These are phyloP conservation scores for Tinamus major DNA, from an alignment of 2,797 vertebrate genomes.

Conservation along the genomic window DNA sequence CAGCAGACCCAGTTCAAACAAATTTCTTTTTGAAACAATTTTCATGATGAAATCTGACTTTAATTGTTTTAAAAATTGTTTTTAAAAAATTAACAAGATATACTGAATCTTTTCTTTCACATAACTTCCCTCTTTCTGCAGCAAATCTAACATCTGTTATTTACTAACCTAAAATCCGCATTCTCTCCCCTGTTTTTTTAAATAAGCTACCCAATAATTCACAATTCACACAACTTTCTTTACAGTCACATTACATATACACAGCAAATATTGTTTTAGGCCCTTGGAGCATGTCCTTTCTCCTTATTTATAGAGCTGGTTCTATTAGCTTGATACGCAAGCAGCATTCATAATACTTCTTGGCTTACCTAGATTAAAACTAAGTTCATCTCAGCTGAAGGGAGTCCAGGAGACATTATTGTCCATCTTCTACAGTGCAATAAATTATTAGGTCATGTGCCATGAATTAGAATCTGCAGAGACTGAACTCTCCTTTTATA, in stretches of 20 bases:
- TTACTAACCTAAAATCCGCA: neutral
- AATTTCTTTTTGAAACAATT: neutral
- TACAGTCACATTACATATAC: neutral
- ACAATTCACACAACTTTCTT: neutral
- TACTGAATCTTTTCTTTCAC: neutral
- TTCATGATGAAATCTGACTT: neutral
- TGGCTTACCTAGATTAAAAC: neutral
- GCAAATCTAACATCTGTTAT: neutral
- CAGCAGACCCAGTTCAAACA: neutral
- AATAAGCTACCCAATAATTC: neutral
- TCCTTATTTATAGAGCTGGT: neutral
- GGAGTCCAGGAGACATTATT: neutral
- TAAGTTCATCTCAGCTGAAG: neutral
- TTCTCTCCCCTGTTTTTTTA: neutral
- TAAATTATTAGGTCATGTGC: fast-evolving
- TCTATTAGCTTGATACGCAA: neutral
- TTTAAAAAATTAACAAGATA: neutral
- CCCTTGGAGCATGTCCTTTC: neutral
- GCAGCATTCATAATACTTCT: neutral
- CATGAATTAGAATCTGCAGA: neutral
- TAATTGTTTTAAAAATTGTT: neutral
- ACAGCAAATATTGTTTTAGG: neutral
- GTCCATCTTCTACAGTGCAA: neutral
- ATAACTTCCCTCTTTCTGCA: neutral
- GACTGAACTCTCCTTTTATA: neutral